These are phyloP conservation scores for Microdon myrmicae DNA, from an alignment of 2,888 invertebrate species.

Conservation along the genomic window DNA sequence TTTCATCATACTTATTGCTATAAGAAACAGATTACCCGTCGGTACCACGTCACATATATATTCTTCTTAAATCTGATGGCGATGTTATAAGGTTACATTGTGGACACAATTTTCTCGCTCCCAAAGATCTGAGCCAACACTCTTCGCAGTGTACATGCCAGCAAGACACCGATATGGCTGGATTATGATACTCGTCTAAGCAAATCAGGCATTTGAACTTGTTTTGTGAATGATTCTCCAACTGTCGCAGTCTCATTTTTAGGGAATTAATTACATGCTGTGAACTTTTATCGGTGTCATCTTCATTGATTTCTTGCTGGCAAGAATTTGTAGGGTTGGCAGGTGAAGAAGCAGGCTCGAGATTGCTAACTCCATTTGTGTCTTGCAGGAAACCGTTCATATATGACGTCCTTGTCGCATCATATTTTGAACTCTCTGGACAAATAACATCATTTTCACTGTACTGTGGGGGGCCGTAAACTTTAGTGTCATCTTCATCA, in stretches of 20 bases:
- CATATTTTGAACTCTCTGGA: constrained; percentile 66
- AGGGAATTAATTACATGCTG: constrained; percentile 75
- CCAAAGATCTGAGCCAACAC: constrained; percentile 78
- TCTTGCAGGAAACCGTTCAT: constrained; percentile 63
- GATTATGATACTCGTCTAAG: constrained; percentile 84
- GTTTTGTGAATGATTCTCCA: constrained; percentile 74
- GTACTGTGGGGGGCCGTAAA: constrained; percentile 89
- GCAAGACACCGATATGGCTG: constrained; percentile 92
- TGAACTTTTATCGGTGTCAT: constrained; percentile 32
- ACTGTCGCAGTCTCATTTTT: constrained; percentile 79
- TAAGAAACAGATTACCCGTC: too few relatives aligned
- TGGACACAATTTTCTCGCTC: constrained; percentile 91
- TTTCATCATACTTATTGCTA: too few relatives aligned
- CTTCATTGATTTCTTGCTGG: constrained; percentile 5
- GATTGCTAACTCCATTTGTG: constrained; percentile 20
- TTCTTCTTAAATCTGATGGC: constrained; percentile 84
- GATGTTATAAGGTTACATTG: constrained; percentile 95
- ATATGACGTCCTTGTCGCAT: constrained; percentile 61
- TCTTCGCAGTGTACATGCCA: constrained; percentile 97
- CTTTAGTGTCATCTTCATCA: constrained; percentile 85
- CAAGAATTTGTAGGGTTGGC: constrained; percentile 27
- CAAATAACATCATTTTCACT: constrained; percentile 77
- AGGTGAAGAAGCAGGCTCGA: constrained; percentile 14
- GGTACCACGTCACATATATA: constrained; percentile 90
- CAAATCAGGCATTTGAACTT: constrained; percentile 90